Conservation (phyloP, 2,888 invertebrate species). For the Andricus curvator region DNA sequence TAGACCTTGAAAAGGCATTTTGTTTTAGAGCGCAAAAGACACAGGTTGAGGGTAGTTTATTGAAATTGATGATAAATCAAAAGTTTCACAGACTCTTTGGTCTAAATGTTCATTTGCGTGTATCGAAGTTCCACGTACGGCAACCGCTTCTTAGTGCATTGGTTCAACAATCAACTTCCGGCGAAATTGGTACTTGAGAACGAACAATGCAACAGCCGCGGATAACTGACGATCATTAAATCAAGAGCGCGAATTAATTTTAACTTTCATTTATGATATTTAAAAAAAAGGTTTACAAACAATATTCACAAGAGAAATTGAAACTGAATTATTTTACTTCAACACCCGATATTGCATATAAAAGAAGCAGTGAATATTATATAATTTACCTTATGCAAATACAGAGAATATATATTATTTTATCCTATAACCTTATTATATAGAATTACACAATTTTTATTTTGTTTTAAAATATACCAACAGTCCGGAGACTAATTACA, state of each 20-base stretch:
- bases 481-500: no score
- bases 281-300: background rate
- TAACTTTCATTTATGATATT: background rate
- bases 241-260: background rate
- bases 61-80: background rate
- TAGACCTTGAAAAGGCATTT: background rate
- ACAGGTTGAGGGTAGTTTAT: background rate
- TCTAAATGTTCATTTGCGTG: background rate
- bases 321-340: background rate
- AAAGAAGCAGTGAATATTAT: background rate
- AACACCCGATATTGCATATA: background rate
- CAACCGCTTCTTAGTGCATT: background rate
- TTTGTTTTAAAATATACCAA: no score
- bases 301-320: background rate
- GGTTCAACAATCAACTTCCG: constrained; percentile 18
- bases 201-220: constrained; percentile 11
- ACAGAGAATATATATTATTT: no score
- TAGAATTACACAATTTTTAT: no score
- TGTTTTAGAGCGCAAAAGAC: background rate
- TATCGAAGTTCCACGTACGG: background rate
- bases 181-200: constrained; percentile 21
- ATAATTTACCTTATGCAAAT: no score
- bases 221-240: constrained; percentile 2
- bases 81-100: background rate
- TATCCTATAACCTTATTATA: no score